Base-by-base conservation (phyloP, 2,113 vertebrate species). In the Marcusenius ussheri region DNA sequence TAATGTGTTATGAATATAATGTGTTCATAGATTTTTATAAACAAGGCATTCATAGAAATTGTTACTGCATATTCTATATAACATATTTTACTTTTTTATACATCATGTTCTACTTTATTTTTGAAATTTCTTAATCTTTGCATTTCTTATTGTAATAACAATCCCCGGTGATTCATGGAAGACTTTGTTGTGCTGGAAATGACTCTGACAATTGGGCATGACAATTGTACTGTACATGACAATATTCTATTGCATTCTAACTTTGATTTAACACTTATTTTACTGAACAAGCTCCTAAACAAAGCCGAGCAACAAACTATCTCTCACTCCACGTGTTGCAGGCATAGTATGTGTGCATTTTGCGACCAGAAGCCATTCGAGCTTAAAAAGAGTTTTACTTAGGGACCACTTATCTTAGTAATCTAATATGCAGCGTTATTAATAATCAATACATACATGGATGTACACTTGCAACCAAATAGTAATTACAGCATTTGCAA, bases 401-500 rank as follows among this genome's bases (percentile, higher is more conserved):
- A 45, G 21, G 53, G 21, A 3, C 53, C 87, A 51, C 35, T 62
- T 62, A 46, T 62, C 87, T 45, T 53, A n/a, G 45, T 87, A 53
- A 51, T 56, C 31, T 45, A 62, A 88, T 66, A 62, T 62, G 19
- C 21, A 88, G 27, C 9, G 31, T 62, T 88, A 88, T 88, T 62
- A 66, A 88, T 88, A 88, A 88, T 62, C 56, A 66, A 88, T 88
- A 88, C 35, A 13, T 45, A 62, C 42, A 45, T 42, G 87, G 87
- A 62, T 88, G 56, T 31, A 62, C 42, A 66, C 56, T 45, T 42
- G 21, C 56, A 62, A 45, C 87, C 24, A 62, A 87, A 87, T 56
- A 53, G 47, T 87, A 24, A 87, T 87, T n/a, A 35, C 50, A 35
- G 31, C 27, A 35, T 87, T 53, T 35, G 85, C 50, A 87, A 87